These are phyloP conservation scores for Malurus leucopterus DNA, from an alignment of 2,797 vertebrate species.

Conservation along the genomic window DNA sequence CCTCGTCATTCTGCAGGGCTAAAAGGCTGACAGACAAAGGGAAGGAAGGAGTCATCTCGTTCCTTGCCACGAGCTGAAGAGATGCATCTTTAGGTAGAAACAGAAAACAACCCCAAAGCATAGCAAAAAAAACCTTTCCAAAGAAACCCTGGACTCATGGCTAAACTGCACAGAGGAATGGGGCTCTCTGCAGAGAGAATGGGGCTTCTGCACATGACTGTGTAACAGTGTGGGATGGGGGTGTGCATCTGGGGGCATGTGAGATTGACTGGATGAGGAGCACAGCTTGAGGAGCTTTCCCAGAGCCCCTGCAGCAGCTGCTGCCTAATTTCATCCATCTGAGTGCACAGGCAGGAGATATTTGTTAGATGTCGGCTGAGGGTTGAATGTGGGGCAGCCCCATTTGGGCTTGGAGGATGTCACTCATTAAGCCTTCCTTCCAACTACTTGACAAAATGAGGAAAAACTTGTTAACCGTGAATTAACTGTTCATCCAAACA, in stretches of 20 bases:
- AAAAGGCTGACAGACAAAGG: conserved; percentile 57
- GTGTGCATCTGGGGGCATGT: accelerated
- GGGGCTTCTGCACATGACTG: not conserved
- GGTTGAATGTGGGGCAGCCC: not conserved
- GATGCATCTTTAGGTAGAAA: not conserved
- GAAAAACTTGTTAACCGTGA: not conserved
- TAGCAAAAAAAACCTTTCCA: not conserved
- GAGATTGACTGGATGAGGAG: not conserved
- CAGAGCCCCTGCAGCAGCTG: not conserved
- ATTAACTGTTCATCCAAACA: not conserved
- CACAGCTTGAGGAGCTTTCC: not conserved
- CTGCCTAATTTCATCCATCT: not conserved
- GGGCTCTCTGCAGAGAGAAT: not conserved
- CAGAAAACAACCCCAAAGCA: not conserved
- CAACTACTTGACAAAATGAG: not conserved
- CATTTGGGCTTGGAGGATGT: not conserved
- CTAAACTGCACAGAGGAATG: not conserved
- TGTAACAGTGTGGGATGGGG: not conserved
- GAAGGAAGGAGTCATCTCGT: not conserved
- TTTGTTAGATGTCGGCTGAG: not conserved
- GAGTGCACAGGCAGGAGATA: not conserved
- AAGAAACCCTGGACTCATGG: not conserved
- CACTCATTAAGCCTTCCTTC: not conserved
- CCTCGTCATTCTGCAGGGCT: conserved; percentile 41
- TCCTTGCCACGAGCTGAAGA: not conserved